Evolutionary conservation across 2,888 invertebrate genomes (phyloP), one percentile per base, ranked within the genome.

Genomic region (Drosophila heteroneura): DNA sequence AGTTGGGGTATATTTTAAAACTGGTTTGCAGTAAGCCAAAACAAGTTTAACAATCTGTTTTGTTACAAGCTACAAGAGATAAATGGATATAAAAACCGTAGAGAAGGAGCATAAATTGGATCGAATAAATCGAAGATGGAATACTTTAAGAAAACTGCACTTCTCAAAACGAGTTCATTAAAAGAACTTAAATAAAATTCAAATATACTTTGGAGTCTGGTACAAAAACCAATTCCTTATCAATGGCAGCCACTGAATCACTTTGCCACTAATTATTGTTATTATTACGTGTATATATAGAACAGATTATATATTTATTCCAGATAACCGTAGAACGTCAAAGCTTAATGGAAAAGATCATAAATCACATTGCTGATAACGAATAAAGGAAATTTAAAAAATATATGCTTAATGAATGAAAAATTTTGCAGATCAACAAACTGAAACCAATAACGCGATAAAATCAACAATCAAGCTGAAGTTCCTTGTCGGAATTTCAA

Each of bases 361-460:
- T 51, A 39, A 65, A n/a, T 62, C 49, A 49, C 4, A 33, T 39
- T 33, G 37, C 33, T 41, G 64, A 52, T 65, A 28, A 63, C n/a
- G 26, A 37, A 2, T 3, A 12, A 49, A 22, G 22, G 32, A 51
- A 30, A 12, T 65, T 3, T 26, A 2, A n/a, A 30, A 51, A 39
- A 62, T 33, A 51, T 35, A 19, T 30, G 12, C n/a, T n/a, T 33
- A 39, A 30, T 30, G 14, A 28, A 28, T 58, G 16, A 5, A 60
- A 53, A 28, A 6, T 41, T 35, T 0, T 33, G 9, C 6, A 71
- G 54, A 56, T 51, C 61, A 49, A 71, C 58, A 70, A 70, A 19
- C 52, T 32, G 41, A 26, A 28, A 14, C 1, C 26, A 44, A 28
- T 49, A 26, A 49, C n/a, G 47, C n/a, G 28, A 51, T 37, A 61